Base-by-base conservation (phyloP, 2,888 invertebrate species). In the Cephus pulcher region DNA sequence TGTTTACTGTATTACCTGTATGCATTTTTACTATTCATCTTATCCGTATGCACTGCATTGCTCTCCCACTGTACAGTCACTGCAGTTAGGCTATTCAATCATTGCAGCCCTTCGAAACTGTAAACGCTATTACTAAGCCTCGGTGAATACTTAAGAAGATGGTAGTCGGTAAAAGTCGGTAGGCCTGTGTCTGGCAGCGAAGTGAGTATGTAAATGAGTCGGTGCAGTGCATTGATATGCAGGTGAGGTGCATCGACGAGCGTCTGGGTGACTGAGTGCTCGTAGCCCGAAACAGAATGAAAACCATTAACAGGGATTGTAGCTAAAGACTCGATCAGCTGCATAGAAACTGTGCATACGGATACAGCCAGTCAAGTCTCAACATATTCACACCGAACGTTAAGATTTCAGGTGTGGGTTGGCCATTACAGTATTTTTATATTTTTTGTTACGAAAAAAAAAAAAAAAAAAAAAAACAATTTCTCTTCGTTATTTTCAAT, bases 161-260 rank as follows among this genome's bases (percentile, higher is more conserved):
- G 56, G 23, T 56, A 23, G 56, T 23, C 71, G 71, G 32, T 32
- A 32, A n/a, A 71, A 71, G 12, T 33, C 2, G 71, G 71, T 32
- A 71, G 33, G 71, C 32, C 12, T 34, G 71, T 23, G 71, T 71
- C 71, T 71, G 74, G 80, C 78, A 81, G 78, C 81, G 83, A 83
- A 85, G 84, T 85, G 86, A 82, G 83, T 87, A 88, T 88, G 89
- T 83, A 87, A 89, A 89, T 88, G 84, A 83, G 80, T 78, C 78
- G 77, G 81, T 82, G 77, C 56, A 80, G 82, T 83, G 83, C 87
- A 88, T 89, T 89, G 87, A 89, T 87, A 89, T 89, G 87, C 89
- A 88, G 87, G 82, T 84, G 85, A 85, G 82, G 85, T 82, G 84
- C 86, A 85, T 86, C 84, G 85, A 88, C 83, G 84, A 79, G 82